phyloP scores from a whole-genome alignment of 2,113 vertebrate genomes.

The human region GRCh38 chr9:116039001-116039500 shows the following conservation, averaged over 20 bases:
- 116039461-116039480: background rate
- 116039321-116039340: constrained; percentile 8
- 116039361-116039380: background rate
- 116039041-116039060: constrained; percentile 71
- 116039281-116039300: constrained; percentile 44
- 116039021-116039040: constrained; percentile 73
- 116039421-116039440: background rate
- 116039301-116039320: constrained; percentile 61
- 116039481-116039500: no score
- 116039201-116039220: constrained; percentile 68
- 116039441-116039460: background rate
- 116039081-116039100: constrained; percentile 75
- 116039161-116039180: constrained; percentile 70
- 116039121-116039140: constrained; percentile 67
- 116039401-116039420: constrained; percentile 39
- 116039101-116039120: constrained; percentile 75
- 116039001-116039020: constrained; percentile 68
- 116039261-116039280: constrained; percentile 56
- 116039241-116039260: constrained; percentile 44
- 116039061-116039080: constrained; percentile 74
- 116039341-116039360: constrained; percentile 50
- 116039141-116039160: constrained; percentile 75
- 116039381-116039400: constrained; percentile 52
- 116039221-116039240: constrained; percentile 67
- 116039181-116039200: constrained; percentile 52